These are phyloP conservation scores for Anguilla megastoma DNA, from an alignment of 2,797 vertebrate genomes.

Conservation along the genomic window DNA sequence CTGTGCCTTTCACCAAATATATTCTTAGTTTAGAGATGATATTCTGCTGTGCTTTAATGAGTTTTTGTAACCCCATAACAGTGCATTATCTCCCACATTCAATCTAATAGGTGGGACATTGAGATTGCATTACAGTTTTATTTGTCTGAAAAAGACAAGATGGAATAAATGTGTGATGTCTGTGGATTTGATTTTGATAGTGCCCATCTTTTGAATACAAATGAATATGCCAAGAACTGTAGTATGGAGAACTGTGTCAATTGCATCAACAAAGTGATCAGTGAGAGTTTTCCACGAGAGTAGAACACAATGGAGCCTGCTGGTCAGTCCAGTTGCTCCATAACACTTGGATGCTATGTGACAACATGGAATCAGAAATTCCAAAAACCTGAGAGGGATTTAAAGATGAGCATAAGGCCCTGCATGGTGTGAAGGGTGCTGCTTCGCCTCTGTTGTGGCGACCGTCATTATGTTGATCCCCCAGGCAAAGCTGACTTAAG, in stretches of 20 bases:
- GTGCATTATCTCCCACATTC: background rate
- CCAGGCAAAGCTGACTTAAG: too few relatives aligned
- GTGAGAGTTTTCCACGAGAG: background rate
- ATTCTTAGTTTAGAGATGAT: background rate
- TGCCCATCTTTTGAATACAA: background rate
- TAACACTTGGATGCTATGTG: background rate
- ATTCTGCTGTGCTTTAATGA: background rate
- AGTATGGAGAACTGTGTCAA: background rate
- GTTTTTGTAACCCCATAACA: constrained; percentile 7
- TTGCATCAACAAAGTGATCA: background rate
- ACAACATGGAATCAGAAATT: too few relatives aligned
- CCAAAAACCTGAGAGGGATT: background rate
- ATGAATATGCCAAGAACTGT: background rate
- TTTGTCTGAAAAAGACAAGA: background rate
- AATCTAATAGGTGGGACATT: background rate
- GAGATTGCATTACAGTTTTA: background rate
- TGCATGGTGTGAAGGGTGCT: background rate
- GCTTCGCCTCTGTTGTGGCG: background rate
- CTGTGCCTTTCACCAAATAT: background rate
- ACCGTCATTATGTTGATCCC: background rate
- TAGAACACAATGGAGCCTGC: background rate
- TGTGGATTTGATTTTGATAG: background rate
- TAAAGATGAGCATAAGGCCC: background rate
- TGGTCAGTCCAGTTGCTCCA: background rate
- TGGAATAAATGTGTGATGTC: background rate